phyloP scores from a whole-genome alignment of 2,113 vertebrate species.

The Podilymbus podiceps region DNA sequence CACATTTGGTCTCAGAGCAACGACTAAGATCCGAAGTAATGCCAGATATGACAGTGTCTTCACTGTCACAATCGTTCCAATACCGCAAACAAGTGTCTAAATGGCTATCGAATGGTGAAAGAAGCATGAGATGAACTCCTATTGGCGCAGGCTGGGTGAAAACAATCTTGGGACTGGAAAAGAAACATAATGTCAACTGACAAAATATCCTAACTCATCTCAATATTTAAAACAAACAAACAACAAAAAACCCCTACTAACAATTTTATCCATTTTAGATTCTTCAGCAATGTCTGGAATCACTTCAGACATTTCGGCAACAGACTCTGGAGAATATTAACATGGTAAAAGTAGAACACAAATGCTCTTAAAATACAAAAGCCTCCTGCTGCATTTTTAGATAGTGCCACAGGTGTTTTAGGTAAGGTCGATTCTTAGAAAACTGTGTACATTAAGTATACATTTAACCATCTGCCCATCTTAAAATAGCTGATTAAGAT shows the following conservation, averaged over 20 bases:
- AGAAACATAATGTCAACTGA: neutral
- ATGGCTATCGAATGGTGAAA: neutral
- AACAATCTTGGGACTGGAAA: neutral
- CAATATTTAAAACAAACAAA: neutral
- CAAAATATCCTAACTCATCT: neutral
- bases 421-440: neutral
- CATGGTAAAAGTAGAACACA: slow-evolving; percentile 40
- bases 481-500: neutral
- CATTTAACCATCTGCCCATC: neutral
- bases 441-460: neutral
- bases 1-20: neutral
- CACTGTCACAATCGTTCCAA: neutral
- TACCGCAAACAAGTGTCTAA: neutral
- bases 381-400: neutral
- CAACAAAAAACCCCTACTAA: neutral
- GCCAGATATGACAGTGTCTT: neutral
- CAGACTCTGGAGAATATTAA: slow-evolving; percentile 66
- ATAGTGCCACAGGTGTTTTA: neutral
- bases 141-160: neutral
- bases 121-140: neutral
- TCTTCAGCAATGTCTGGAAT: slow-evolving; percentile 67
- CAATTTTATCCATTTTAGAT: slow-evolving; percentile 15
- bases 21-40: neutral
- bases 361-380: neutral
- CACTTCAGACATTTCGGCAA: slow-evolving; percentile 62